Evolutionary conservation across 2,113 vertebrate genomes (phyloP).

Genomic region (Elephas maximus): DNA sequence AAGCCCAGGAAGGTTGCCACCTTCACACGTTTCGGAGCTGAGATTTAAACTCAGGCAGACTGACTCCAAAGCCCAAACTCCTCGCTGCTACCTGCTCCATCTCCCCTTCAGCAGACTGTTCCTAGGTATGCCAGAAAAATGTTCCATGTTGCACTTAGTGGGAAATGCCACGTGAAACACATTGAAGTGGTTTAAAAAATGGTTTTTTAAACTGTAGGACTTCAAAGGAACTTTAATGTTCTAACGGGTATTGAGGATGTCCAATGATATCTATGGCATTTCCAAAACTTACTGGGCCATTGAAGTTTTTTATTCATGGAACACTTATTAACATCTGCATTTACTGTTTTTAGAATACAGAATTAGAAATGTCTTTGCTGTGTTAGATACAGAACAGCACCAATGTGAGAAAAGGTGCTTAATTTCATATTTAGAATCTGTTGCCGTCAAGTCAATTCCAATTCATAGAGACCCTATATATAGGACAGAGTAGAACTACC

Average conservation of each 20-base stretch:
- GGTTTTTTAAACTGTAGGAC: background rate
- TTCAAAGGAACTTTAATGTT: background rate
- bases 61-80: background rate
- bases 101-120: background rate
- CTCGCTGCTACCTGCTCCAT: background rate
- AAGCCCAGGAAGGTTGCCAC: too few species aligned
- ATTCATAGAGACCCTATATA: background rate
- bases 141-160: background rate
- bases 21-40: background rate
- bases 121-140: background rate
- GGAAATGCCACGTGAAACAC: background rate
- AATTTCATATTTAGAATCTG: background rate
- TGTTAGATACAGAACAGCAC: background rate
- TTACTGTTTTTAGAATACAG: background rate
- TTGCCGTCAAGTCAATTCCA: background rate
- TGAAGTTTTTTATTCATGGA: too few species aligned
- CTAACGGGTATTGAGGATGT: fast-evolving
- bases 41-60: background rate
- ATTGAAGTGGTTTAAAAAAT: background rate
- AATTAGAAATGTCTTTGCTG: background rate
- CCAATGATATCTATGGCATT: background rate
- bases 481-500: background rate
- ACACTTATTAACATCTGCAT: background rate
- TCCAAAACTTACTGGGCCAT: background rate
- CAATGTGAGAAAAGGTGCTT: background rate